A percentile compares a stretch with the other conserved stretches of the same genome.
Conservation (phyloP, 1,140 invertebrate species). For the Psilanteris sp. region DNA sequence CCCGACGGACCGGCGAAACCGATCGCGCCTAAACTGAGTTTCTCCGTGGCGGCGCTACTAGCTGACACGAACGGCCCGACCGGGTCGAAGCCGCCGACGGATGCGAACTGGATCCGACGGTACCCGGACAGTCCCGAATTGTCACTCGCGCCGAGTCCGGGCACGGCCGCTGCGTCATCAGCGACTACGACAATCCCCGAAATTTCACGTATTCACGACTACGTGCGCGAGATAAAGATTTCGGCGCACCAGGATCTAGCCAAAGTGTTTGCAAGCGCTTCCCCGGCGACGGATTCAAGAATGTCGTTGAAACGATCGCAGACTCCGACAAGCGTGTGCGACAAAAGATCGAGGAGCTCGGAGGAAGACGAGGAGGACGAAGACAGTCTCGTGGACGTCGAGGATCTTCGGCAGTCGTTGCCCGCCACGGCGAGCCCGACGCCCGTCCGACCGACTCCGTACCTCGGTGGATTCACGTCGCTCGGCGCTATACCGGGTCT, state of each 20-base stretch:
- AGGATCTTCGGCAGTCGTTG: constrained; percentile 68
- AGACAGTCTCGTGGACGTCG: constrained; percentile 74
- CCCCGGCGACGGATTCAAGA: too few species aligned
- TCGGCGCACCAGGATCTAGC: too few species aligned
- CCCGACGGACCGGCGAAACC: constrained; percentile 61
- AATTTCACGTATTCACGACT: too few species aligned
- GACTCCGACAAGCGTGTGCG: constrained; percentile 68
- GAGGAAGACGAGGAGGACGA: constrained; percentile 74
- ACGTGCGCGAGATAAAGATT: too few species aligned
- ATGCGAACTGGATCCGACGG: not conserved
- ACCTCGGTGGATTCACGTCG: constrained; percentile 71
- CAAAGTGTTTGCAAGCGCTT: too few species aligned
- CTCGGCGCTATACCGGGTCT: constrained; percentile 68
- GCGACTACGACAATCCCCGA: too few species aligned
- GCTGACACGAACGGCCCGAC: constrained; percentile 72
- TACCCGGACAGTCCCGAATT: not conserved
- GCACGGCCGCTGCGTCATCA: too few species aligned
- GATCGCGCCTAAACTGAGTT: constrained; percentile 77
- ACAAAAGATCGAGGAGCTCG: constrained; percentile 68
- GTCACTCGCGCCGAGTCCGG: too few species aligned
- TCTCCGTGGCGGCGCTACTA: constrained; percentile 79
- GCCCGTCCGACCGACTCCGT: constrained; percentile 74
- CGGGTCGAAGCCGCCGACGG: constrained; percentile 34
- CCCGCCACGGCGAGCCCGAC: constrained; percentile 63
- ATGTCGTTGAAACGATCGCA: constrained; percentile 25